Percentiles rank a stretch among this genome's conserved stretches.
These are phyloP conservation scores for Gorsachius goisagi DNA, from an alignment of 2,113 vertebrate species.

Conservation along the genomic window DNA sequence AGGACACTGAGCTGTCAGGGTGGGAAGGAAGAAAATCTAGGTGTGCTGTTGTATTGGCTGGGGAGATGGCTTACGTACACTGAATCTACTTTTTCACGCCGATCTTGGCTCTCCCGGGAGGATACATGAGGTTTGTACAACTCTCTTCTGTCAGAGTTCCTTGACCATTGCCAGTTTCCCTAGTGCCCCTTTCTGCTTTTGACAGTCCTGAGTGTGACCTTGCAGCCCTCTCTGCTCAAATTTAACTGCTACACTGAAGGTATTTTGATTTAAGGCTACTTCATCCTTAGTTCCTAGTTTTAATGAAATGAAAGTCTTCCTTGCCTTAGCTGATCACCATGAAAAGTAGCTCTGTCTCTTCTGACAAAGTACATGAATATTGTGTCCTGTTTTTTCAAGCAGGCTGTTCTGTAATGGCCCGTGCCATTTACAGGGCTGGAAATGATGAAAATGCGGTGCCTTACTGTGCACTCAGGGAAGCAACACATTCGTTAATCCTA, in stretches of 20 bases:
- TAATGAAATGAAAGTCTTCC: not conserved
- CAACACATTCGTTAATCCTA: not conserved
- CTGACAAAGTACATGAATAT: not conserved
- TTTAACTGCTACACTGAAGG: not conserved
- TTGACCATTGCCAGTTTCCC: not conserved
- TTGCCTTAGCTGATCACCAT: not conserved
- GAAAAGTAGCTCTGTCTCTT: not conserved
- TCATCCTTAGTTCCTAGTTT: not conserved
- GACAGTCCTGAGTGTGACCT: not conserved
- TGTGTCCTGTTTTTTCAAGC: not conserved
- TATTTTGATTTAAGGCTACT: not conserved
- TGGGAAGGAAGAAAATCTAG: not conserved
- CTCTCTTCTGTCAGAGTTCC: not conserved
- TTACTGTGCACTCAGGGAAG: not conserved
- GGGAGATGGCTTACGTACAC: not conserved
- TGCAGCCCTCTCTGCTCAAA: not conserved
- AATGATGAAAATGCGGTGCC: not conserved
- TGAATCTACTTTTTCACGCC: rapidly evolving
- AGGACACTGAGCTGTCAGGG: not conserved
- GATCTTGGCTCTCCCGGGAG: not conserved
- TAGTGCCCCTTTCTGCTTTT: not conserved
- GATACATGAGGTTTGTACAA: not conserved
- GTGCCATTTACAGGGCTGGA: not conserved
- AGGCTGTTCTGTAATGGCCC: not conserved
- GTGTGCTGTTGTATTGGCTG: not conserved